phyloP scores from a whole-genome alignment of 2,113 vertebrate species.

The Paratilapia polleni region DNA sequence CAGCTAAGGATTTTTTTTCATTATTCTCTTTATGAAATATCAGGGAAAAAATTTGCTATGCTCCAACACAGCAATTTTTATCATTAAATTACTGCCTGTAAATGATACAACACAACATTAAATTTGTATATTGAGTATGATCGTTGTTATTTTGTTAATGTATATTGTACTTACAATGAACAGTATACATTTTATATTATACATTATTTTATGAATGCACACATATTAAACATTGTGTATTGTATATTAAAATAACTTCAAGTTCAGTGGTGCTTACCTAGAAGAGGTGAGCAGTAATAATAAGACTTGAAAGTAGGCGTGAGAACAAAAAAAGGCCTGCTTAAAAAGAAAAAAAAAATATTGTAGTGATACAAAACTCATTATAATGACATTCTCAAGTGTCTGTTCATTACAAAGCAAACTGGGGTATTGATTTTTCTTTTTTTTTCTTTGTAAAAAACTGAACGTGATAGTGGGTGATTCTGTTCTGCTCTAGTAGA shows the following conservation, averaged over 20 bases:
- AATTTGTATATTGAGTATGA: fast-evolving
- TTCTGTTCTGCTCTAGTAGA: background rate
- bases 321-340: background rate
- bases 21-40: too few species aligned
- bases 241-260: background rate
- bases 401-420: background rate
- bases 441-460: background rate
- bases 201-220: background rate
- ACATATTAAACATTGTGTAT: background rate
- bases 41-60: too few species aligned
- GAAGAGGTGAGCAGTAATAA: background rate
- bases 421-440: background rate
- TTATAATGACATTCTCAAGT: background rate
- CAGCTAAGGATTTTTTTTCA: background rate
- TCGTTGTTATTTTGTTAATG: too few species aligned
- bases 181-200: background rate
- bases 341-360: background rate
- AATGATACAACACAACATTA: background rate
- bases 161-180: background rate
- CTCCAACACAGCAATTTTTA: too few species aligned
- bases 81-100: background rate
- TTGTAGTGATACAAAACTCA: background rate
- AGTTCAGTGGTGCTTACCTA: background rate
- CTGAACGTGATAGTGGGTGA: background rate
- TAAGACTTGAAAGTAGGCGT: background rate